Base-by-base conservation (phyloP, 1,140 invertebrate genomes). In the Drosophila cardini region DNA sequence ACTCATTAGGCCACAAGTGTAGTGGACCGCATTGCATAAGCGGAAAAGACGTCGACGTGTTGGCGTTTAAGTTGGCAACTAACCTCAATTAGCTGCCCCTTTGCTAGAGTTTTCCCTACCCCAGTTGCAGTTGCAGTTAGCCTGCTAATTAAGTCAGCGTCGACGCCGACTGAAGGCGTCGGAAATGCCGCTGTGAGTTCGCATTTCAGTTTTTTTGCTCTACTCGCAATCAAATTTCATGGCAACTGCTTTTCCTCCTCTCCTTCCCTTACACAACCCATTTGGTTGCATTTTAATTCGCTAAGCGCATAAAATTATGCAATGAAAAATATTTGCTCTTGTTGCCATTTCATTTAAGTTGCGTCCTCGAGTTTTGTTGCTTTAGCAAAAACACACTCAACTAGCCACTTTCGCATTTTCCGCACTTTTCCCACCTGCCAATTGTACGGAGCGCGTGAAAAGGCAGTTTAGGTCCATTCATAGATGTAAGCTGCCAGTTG, bases 71-170 rank as follows among this genome's bases (percentile, higher is more conserved):
- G 72, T 82, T 82, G 71, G 30, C 84, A 73, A 72, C 76, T 76
- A 87, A 83, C 84, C 83, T 79, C 72, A 86, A 86, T 86, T 87
- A 86, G 72, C 43, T 53, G 55, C 10, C 48, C 61, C 46, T 15
- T 48, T 60, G 26, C 38, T 18, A 40, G 16, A 21, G 10, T 30
- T 34, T 21, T n/a, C 36, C 11, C 34, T 57, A 18, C 72, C 65
- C 76, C 68, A 81, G 63, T 43, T 4, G 32, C 42, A 34, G 34
- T 61, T n/a, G 21, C 56, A 38, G 65, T 63, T 46, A 43, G 64
- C 58, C 57, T 65, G 83, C 83, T 86, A 86, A 86, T 86, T 86
- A 86, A 86, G 83, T 87, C 79, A 73, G 76, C 83, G 80, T 69
- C 75, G 70, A 69, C 82, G 72, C 56, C 78, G 58, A 65, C 82